These are phyloP conservation scores for Oenanthe melanoleuca DNA, from an alignment of 2,113 vertebrate species.

Conservation along the genomic window DNA sequence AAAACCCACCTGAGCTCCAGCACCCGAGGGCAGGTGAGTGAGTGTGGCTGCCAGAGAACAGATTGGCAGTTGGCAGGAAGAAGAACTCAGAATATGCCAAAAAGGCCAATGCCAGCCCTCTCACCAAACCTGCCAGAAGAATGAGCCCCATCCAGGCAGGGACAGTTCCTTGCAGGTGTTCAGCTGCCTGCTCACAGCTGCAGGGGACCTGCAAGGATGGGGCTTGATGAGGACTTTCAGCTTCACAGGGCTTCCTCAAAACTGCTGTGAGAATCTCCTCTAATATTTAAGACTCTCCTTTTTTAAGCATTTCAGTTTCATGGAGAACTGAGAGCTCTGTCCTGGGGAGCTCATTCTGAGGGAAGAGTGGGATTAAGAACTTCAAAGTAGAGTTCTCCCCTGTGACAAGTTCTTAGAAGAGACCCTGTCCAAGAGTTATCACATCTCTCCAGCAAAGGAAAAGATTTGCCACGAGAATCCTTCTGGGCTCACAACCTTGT, in stretches of 20 bases:
- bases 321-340: not conserved
- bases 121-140: not conserved
- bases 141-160: not conserved
- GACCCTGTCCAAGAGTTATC: constrained; percentile 47
- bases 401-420: constrained; percentile 54
- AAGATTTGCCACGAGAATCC: constrained; percentile 55
- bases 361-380: constrained; percentile 52
- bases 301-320: not conserved
- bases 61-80: not conserved
- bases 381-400: constrained; percentile 52
- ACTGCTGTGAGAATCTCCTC: not conserved
- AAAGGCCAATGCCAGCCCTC: not conserved
- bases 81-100: not conserved
- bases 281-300: not conserved
- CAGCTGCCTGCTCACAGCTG: not conserved
- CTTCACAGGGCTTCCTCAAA: not conserved
- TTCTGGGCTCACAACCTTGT: constrained; percentile 12
- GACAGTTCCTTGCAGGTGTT: fast-evolving
- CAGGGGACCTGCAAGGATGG: fast-evolving
- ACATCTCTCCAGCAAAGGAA: constrained; percentile 25
- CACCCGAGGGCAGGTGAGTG: fast-evolving
- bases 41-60: not conserved
- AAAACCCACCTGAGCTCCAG: not conserved
- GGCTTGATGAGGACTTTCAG: not conserved
- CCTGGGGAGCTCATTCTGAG: constrained; percentile 4